Evolutionary conservation across 2,888 invertebrate species (phyloP).

Genomic region (Synergus itoensis): DNA sequence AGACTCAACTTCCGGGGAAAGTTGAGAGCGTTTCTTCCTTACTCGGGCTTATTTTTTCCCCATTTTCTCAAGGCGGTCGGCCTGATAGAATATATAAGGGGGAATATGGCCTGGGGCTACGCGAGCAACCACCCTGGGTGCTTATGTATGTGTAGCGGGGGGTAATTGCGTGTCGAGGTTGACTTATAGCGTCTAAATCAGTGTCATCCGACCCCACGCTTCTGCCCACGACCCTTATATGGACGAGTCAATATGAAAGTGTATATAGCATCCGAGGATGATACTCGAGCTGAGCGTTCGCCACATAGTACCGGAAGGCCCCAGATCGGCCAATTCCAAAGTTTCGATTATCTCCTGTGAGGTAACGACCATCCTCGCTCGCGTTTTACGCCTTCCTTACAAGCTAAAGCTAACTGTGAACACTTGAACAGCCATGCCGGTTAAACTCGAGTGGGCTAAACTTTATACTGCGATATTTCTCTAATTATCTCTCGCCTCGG

Average conservation of each 20-base stretch:
- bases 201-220: constrained; percentile 64
- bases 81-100: constrained; percentile 34
- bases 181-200: constrained; percentile 76
- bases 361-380: constrained; percentile 47
- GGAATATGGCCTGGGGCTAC: neutral
- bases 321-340: constrained; percentile 63
- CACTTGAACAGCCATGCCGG: constrained; percentile 31
- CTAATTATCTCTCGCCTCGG: constrained; percentile 71
- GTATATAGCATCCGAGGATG: constrained; percentile 49
- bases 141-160: constrained; percentile 13
- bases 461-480: constrained; percentile 76
- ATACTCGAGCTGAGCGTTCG: constrained; percentile 41
- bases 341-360: constrained; percentile 67
- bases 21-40: neutral
- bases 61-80: constrained; percentile 14
- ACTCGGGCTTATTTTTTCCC: constrained; percentile 4
- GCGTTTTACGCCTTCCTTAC: constrained; percentile 48
- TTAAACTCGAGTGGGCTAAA: constrained; percentile 62
- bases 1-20: neutral
- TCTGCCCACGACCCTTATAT: constrained; percentile 49
- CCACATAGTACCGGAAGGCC: constrained; percentile 38
- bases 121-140: neutral
- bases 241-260: constrained; percentile 14
- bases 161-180: constrained; percentile 74
- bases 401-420: constrained; percentile 28